Percentiles rank a stretch among this genome's conserved stretches.
Conservation (phyloP, 2,113 vertebrate species). For the Marmota flaviventris region DNA sequence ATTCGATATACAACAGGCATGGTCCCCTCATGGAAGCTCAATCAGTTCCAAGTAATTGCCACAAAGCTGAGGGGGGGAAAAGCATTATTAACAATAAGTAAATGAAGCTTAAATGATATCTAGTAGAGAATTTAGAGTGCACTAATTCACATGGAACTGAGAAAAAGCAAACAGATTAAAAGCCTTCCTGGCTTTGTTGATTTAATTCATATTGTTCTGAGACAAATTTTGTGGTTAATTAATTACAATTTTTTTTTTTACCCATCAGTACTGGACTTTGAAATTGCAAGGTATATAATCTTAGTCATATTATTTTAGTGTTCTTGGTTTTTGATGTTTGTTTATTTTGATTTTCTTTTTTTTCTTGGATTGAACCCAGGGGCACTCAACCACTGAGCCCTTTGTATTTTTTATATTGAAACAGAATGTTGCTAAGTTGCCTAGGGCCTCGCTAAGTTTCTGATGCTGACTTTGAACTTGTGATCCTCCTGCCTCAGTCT, state of each 20-base stretch:
- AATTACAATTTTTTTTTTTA: neutral
- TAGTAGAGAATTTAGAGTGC: neutral
- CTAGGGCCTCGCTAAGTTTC: too few species aligned
- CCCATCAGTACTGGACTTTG: neutral
- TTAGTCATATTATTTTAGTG: neutral
- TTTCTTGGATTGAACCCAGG: too few species aligned
- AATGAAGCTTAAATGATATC: neutral
- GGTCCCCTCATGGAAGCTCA: neutral
- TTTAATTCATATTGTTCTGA: neutral
- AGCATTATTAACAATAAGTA: neutral
- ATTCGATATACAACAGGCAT: neutral
- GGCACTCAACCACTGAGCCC: too few species aligned
- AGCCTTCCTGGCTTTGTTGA: neutral
- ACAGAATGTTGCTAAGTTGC: too few species aligned
- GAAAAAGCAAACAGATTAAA: neutral
- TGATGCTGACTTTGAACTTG: too few species aligned
- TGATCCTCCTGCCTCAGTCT: too few species aligned
- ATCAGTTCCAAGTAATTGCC: neutral
- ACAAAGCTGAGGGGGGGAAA: neutral
- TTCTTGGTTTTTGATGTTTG: neutral
- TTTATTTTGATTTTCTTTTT: too few species aligned
- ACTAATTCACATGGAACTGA: neutral
- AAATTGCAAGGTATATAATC: neutral
- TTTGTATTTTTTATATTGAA: too few species aligned
- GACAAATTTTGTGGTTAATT: neutral